Base-by-base conservation (phyloP, 2,797 vertebrate genomes). In the Gymnoscopelus braueri region DNA sequence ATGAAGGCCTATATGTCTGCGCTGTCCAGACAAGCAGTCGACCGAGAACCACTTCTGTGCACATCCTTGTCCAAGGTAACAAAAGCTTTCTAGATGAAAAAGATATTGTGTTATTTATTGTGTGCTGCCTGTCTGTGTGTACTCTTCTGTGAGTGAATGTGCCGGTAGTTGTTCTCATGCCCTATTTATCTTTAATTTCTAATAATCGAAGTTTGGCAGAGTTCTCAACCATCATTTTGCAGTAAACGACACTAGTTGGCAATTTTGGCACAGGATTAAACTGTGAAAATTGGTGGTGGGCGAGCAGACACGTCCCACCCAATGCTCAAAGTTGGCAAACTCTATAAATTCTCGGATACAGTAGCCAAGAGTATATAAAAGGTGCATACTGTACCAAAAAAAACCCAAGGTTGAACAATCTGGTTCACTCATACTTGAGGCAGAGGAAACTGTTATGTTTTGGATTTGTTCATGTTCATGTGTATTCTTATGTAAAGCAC, bases 31-130 rank as follows among this genome's bases (percentile, higher is more conserved):
- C 94, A 1, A 92, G 88, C 81, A 91, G 89, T 69, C 88, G 84
- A 70, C 93, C 94, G 5, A 89, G 92, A 79, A 94, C 93, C 59
- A 94, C 93, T 1, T 90, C 91, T 0, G 92, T 95, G 63, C 88
- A 94, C 79, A 81, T 95, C 82, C 91, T 94, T 0, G 90, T 95
- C 60, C 93, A 94, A 90, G 94, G 94, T 94, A 91, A 89, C 56
- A 51, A 32, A 12, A 24, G 6, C 35, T 48, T 11, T 24, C 2
- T 14, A 15, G 14, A 58, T 58, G 29, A 35, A 32, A 58, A 35
- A 14, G 3, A 39, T 5, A 8, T 13, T 47, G 10, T 19, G 5
- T 48, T 39, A 14, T 3, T 35, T 19, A 13, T 6, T 35, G 32
- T 53, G 14, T 13, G 2, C 47, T 52, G 35, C 14, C 8, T 39